Conservation (phyloP, 2,888 invertebrate species). For the Zonitis immaculata region DNA sequence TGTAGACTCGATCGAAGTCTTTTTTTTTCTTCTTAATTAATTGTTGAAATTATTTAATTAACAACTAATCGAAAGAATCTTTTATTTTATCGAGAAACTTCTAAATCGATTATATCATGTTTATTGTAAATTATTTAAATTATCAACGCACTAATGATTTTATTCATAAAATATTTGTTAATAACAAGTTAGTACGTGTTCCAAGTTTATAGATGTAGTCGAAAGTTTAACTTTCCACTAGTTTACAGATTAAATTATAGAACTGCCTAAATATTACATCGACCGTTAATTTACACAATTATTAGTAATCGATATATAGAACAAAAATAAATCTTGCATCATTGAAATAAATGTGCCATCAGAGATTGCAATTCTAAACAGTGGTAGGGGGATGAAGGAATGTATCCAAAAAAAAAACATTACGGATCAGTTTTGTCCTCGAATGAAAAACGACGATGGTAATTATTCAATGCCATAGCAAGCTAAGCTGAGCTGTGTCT, state of each 20-base stretch:
- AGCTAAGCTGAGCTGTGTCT: conserved; percentile 49
- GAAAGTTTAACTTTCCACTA: not conserved
- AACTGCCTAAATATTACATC: too few relatives aligned
- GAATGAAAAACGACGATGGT: conserved; percentile 39
- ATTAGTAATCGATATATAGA: too few relatives aligned
- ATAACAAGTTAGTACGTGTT: not conserved
- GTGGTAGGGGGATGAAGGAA: not conserved
- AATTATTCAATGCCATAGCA: conserved; percentile 49
- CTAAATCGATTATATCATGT: conserved; percentile 1
- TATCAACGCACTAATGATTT: conserved; percentile 7
- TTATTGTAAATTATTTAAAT: conserved; percentile 4
- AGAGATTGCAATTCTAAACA: not conserved
- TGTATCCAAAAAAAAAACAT: conserved; percentile 11
- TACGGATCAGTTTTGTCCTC: conserved; percentile 17
- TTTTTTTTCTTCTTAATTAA: not conserved
- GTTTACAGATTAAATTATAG: not conserved
- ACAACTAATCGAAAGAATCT: conserved; percentile 7
- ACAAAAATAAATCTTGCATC: too few relatives aligned
- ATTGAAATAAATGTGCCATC: not conserved
- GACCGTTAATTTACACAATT: too few relatives aligned
- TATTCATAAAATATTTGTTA: not conserved
- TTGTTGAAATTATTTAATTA: conserved; percentile 14
- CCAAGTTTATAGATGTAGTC: not conserved
- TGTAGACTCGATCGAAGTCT: conserved; percentile 10
- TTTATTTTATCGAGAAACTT: conserved; percentile 5